A percentile compares a stretch with the other conserved stretches of the same genome.
phyloP scores from a whole-genome alignment of 2,113 vertebrate species.

The Syrrhaptes paradoxus region DNA sequence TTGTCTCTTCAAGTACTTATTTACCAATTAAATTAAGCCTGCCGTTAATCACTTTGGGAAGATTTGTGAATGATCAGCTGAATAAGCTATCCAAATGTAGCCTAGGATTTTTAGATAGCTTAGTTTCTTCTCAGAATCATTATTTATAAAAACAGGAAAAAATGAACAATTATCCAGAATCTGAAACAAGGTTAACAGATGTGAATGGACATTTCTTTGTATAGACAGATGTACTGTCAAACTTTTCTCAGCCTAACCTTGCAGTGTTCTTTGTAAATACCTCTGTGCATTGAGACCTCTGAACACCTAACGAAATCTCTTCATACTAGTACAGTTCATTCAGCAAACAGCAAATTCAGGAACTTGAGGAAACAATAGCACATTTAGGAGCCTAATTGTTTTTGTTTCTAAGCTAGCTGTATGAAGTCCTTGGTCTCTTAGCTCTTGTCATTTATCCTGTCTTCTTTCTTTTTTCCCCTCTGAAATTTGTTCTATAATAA shows the following conservation, averaged over 20 bases:
- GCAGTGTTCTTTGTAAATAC: not conserved
- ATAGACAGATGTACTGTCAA: not conserved
- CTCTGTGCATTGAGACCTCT: not conserved
- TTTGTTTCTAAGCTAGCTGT: not conserved
- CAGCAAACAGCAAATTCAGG: slow-evolving; percentile 3
- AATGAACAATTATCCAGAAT: not conserved
- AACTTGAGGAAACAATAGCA: not conserved
- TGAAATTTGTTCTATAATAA: slow-evolving; percentile 3
- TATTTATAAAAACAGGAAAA: rapidly evolving
- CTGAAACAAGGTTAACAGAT: not conserved
- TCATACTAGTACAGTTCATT: not conserved
- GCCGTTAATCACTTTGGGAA: not conserved
- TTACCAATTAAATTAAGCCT: not conserved
- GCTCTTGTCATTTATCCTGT: not conserved
- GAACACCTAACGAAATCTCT: not conserved
- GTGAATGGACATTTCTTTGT: not conserved
- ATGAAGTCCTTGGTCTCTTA: not conserved
- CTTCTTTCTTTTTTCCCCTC: not conserved
- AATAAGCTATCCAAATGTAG: not conserved
- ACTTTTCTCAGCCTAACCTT: not conserved
- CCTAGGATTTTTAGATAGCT: not conserved
- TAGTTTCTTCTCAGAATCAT: not conserved
- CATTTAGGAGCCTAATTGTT: not conserved
- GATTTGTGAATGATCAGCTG: not conserved
- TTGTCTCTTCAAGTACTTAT: not conserved